These are phyloP conservation scores for Chelmon rostratus DNA, from an alignment of 2,797 vertebrate species.

Conservation along the genomic window DNA sequence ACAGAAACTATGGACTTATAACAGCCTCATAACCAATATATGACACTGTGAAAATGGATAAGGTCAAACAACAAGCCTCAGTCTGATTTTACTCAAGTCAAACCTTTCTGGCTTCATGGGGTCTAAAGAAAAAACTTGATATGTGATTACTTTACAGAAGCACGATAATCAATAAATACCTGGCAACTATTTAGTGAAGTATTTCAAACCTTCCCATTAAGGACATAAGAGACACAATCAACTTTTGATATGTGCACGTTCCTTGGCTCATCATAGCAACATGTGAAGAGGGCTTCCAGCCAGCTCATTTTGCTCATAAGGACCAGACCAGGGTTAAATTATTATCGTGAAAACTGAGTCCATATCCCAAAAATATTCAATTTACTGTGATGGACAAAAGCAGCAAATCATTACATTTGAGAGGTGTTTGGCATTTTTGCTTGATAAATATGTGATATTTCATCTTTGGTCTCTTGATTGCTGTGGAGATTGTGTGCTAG, in stretches of 20 bases:
- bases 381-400: neutral
- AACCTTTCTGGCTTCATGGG: neutral
- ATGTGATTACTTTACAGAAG: neutral
- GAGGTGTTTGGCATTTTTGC: neutral
- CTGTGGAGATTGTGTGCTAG: neutral
- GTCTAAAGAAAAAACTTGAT: neutral
- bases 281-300: no score
- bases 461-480: neutral
- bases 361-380: neutral
- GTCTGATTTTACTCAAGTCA: neutral
- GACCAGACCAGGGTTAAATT: neutral
- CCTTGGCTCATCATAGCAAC: neutral
- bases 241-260: neutral
- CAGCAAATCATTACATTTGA: neutral
- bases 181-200: neutral
- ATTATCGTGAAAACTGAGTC: neutral
- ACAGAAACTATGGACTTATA: neutral
- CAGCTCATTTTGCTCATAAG: neutral
- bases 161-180: neutral
- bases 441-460: neutral
- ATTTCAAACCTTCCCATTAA: neutral
- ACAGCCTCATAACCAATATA: no score
- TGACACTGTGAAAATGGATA: no score
- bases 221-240: neutral
- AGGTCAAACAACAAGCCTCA: neutral